These are phyloP conservation scores for Donacobius atricapilla DNA, from an alignment of 2,113 vertebrate genomes.

Conservation along the genomic window DNA sequence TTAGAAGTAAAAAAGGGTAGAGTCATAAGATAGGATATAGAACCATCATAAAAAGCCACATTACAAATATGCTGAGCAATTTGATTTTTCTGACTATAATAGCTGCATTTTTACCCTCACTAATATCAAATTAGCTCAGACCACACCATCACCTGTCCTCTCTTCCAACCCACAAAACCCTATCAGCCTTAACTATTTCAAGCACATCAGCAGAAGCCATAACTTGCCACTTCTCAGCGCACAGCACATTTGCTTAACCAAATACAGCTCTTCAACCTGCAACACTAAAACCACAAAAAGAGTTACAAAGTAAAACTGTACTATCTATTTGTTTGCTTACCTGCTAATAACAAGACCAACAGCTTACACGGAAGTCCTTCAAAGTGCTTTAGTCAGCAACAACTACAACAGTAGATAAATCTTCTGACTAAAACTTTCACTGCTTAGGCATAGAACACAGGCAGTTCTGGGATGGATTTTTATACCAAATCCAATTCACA, in stretches of 20 bases:
- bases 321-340: neutral
- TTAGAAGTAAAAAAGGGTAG: neutral
- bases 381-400: fast-evolving
- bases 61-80: neutral
- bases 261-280: neutral
- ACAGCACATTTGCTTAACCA: neutral
- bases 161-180: neutral
- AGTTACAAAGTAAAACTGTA: neutral
- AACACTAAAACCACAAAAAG: neutral
- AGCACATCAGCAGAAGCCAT: neutral
- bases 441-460: fast-evolving
- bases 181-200: neutral
- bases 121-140: neutral
- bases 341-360: neutral
- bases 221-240: fast-evolving
- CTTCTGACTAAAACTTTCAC: fast-evolving
- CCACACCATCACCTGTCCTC: neutral
- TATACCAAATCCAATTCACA: neutral
- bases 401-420: fast-evolving
- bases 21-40: neutral
- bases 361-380: fast-evolving
- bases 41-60: neutral
- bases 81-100: neutral
- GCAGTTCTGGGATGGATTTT: neutral
- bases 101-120: neutral